A percentile compares a stretch with the other conserved stretches of the same genome.
These are phyloP conservation scores for Prochilodus magdalenae DNA, from an alignment of 2,113 vertebrate species.

Conservation along the genomic window DNA sequence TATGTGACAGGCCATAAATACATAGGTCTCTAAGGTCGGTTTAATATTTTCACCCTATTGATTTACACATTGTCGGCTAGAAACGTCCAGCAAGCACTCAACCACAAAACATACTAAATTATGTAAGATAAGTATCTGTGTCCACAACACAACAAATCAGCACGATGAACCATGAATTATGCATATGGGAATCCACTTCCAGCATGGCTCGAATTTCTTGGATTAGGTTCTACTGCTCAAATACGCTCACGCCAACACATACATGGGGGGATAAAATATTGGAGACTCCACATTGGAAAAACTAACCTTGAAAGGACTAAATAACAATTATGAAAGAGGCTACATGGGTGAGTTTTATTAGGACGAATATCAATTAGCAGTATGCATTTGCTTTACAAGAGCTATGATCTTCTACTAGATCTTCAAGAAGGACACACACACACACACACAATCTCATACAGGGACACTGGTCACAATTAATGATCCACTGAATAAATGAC, in stretches of 20 bases:
- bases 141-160: constrained; percentile 71
- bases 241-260: not conserved
- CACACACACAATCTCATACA: too few species aligned
- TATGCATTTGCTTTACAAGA: too few species aligned
- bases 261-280: not conserved
- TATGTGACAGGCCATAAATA: not conserved
- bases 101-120: constrained; percentile 67
- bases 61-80: constrained; percentile 16
- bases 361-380: too few species aligned
- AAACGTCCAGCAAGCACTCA: constrained; percentile 26
- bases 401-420: too few species aligned
- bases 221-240: constrained; percentile 32
- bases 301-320: not conserved
- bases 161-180: constrained; percentile 68
- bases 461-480: too few species aligned
- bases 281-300: not conserved
- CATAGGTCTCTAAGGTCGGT: constrained; percentile 6
- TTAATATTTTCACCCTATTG: constrained; percentile 7
- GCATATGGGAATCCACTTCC: constrained; percentile 71
- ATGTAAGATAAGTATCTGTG: constrained; percentile 70
- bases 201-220: constrained; percentile 52
- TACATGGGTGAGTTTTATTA: too few species aligned
- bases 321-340: not conserved
- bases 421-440: too few species aligned
- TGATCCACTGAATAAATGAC: not conserved